Conservation (phyloP, 2,888 invertebrate genomes). For the Zygothrica quintamaculata region DNA sequence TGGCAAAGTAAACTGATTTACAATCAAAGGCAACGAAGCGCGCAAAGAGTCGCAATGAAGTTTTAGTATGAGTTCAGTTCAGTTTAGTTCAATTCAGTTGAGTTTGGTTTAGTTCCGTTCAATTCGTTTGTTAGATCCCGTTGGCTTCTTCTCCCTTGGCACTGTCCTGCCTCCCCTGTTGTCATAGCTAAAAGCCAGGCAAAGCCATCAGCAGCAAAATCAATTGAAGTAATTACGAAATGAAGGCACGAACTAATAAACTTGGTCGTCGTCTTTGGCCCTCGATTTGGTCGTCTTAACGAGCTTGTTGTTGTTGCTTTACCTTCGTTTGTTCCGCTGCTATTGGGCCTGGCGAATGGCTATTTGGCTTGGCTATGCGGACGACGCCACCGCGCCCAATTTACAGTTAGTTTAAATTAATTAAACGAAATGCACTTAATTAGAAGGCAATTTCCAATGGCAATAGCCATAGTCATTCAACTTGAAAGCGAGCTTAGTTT, state of each 20-base stretch:
- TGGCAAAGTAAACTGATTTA: constrained; percentile 81
- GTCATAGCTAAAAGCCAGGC: constrained; percentile 27
- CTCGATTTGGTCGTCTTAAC: constrained; percentile 72
- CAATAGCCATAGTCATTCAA: constrained; percentile 39
- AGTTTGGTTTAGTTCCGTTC: constrained; percentile 55
- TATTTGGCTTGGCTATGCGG: constrained; percentile 41
- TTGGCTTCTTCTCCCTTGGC: constrained; percentile 42
- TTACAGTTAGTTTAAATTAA: constrained; percentile 84
- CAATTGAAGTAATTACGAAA: constrained; percentile 84
- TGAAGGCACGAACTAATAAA: constrained; percentile 84
- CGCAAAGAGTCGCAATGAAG: constrained; percentile 76
- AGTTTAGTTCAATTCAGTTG: constrained; percentile 47
- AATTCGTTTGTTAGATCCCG: constrained; percentile 63
- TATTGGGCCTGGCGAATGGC: constrained; percentile 52
- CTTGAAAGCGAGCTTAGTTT: constrained; percentile 10
- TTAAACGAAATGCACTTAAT: constrained; percentile 83
- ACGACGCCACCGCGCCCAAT: constrained; percentile 75
- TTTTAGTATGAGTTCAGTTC: constrained; percentile 48
- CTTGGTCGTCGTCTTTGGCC: constrained; percentile 75
- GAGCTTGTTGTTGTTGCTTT: constrained; percentile 57
- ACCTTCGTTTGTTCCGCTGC: constrained; percentile 14
- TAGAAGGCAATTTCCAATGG: constrained; percentile 77
- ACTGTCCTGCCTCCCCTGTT: constrained; percentile 20
- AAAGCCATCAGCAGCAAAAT: constrained; percentile 82
- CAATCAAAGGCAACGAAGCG: constrained; percentile 80